These are phyloP conservation scores for Ceratina japonica DNA, from an alignment of 1,140 invertebrate genomes.

Conservation along the genomic window DNA sequence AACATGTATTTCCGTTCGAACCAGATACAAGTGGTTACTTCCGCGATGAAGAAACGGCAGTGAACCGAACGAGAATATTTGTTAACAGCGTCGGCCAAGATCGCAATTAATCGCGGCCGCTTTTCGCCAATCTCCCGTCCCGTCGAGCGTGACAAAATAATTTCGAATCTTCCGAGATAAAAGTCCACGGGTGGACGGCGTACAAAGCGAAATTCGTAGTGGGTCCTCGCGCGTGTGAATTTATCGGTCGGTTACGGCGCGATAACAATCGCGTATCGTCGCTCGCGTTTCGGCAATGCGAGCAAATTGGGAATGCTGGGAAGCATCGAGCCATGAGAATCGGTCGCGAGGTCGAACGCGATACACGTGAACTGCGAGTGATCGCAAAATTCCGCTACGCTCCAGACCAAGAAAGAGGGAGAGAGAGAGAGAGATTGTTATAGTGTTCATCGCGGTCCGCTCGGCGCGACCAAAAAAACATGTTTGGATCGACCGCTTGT, in stretches of 20 bases:
- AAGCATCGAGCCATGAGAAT: conserved; percentile 20
- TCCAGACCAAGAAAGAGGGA: background rate
- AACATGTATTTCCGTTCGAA: background rate
- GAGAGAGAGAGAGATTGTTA: conserved; percentile 19
- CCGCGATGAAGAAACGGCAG: too few relatives aligned
- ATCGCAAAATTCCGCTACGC: conserved; percentile 51
- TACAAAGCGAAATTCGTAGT: background rate
- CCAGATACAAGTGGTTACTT: conserved; percentile 18
- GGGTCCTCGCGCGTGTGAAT: conserved; percentile 3
- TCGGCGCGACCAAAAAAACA: conserved; percentile 54
- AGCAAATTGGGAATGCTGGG: conserved; percentile 20
- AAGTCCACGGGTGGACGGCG: background rate
- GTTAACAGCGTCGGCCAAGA: too few relatives aligned
- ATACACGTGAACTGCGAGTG: conserved; percentile 49
- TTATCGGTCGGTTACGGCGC: conserved; percentile 18
- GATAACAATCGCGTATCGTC: conserved; percentile 5
- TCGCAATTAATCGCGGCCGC: background rate
- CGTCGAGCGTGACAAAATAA: background rate
- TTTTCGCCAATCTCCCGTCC: background rate
- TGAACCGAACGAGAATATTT: too few relatives aligned
- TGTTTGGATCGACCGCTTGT: conserved; percentile 58
- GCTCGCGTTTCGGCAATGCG: conserved; percentile 3
- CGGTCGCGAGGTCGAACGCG: conserved; percentile 45
- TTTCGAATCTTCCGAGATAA: background rate
- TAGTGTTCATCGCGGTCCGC: conserved; percentile 16